phyloP scores from a whole-genome alignment of 1,140 invertebrate genomes.

The Branchinecta lindahli region DNA sequence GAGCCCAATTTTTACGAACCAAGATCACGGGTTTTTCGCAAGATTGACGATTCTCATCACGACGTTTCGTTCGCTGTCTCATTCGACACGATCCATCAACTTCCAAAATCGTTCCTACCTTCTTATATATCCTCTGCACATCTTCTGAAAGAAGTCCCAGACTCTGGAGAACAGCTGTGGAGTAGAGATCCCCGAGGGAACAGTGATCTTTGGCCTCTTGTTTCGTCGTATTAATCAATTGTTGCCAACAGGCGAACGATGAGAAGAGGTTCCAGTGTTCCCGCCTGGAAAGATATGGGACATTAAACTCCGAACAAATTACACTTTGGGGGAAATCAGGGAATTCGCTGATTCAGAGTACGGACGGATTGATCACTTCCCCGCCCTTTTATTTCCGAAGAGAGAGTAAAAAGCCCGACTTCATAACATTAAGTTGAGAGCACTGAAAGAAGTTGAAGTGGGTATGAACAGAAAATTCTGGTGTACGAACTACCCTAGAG shows the following conservation, averaged over 20 bases:
- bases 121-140: constrained; percentile 70
- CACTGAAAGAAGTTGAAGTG: too few relatives aligned
- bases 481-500: too few relatives aligned
- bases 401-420: too few relatives aligned
- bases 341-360: constrained; percentile 6
- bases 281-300: constrained; percentile 43
- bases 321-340: background rate
- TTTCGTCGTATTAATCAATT: constrained; percentile 69
- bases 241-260: constrained; percentile 78
- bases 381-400: too few relatives aligned
- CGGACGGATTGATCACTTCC: too few relatives aligned
- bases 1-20: too few relatives aligned
- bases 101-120: constrained; percentile 34
- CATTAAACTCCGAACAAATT: constrained; percentile 14
- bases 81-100: too few relatives aligned
- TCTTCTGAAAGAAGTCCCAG: constrained; percentile 75
- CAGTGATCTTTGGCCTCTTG: constrained; percentile 74
- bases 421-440: too few relatives aligned
- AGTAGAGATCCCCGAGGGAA: constrained; percentile 71
- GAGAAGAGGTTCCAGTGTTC: constrained; percentile 86
- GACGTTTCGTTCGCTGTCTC: too few relatives aligned
- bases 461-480: too few relatives aligned
- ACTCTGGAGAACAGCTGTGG: constrained; percentile 60
- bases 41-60: too few relatives aligned
- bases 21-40: too few relatives aligned